These are phyloP conservation scores for Apamea crenata DNA, from an alignment of 2,888 invertebrate genomes.

Conservation along the genomic window DNA sequence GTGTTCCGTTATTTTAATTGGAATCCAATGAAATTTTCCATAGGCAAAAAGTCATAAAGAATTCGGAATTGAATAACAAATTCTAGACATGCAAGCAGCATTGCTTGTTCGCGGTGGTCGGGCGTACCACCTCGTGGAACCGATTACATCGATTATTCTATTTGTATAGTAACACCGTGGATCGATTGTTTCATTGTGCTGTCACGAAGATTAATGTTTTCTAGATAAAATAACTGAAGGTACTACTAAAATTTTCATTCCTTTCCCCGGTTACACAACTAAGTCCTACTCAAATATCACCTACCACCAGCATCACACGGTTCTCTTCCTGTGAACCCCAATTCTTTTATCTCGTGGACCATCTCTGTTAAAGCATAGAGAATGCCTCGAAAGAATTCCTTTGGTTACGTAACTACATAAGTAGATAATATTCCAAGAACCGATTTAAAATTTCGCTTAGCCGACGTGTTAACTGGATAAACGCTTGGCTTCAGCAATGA, in stretches of 20 bases:
- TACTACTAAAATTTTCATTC: neutral
- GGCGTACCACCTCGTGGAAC: constrained; percentile 28
- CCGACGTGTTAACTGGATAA: constrained; percentile 30
- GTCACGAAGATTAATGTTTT: constrained; percentile 21
- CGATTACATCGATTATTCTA: constrained; percentile 39
- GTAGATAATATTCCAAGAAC: neutral
- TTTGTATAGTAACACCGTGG: constrained; percentile 23
- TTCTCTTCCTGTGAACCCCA: too few species aligned
- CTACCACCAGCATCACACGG: neutral
- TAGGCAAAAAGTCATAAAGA: neutral
- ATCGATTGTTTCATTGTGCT: constrained; percentile 36
- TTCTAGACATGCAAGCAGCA: constrained; percentile 20
- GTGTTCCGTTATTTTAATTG: constrained; percentile 14
- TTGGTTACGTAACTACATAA: neutral
- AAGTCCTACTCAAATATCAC: neutral
- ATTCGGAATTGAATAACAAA: constrained; percentile 18
- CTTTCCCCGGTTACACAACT: neutral
- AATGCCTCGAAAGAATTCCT: neutral
- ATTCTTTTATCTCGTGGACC: neutral
- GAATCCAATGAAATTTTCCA: constrained; percentile 8
- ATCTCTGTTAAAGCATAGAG: neutral
- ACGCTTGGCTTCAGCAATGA: constrained; percentile 29
- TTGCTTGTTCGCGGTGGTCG: constrained; percentile 10
- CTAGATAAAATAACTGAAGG: neutral
- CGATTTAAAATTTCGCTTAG: constrained; percentile 6